Evolutionary conservation across 2,113 vertebrate species (phyloP).

Genomic region (Tauraco erythrolophus): DNA sequence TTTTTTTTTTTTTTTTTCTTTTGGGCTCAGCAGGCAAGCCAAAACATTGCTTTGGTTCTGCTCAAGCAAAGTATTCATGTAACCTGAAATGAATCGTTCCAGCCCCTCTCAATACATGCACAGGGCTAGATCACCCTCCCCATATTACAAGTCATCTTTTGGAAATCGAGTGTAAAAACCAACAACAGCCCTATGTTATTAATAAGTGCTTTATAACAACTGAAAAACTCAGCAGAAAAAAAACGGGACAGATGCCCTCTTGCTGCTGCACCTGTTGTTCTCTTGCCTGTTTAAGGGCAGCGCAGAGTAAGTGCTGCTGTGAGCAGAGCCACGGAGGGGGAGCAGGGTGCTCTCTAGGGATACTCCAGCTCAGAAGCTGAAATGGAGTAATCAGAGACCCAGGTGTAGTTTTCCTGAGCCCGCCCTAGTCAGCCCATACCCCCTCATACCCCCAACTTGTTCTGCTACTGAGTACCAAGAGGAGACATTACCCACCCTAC

Average conservation of each 20-base stretch:
- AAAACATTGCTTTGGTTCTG: not conserved
- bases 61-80: not conserved
- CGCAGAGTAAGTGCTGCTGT: not conserved
- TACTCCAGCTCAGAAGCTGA: not conserved
- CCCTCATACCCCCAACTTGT: not conserved
- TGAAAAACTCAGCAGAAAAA: not conserved
- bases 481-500: not conserved
- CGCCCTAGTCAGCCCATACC: not conserved
- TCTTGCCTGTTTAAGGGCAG: slow-evolving; percentile 57
- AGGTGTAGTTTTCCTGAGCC: not conserved
- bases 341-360: not conserved
- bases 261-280: slow-evolving; percentile 48
- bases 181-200: slow-evolving; percentile 1
- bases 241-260: not conserved
- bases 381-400: not conserved
- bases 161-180: not conserved
- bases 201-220: slow-evolving; percentile 41
- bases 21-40: not conserved
- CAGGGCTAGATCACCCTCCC: not conserved
- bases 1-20: too few species aligned
- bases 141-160: not conserved
- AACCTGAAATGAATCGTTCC: not conserved
- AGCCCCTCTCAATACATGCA: not conserved
- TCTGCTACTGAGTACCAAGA: not conserved
- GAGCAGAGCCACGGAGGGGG: not conserved